A percentile compares a stretch with the other conserved stretches of the same genome.
Conservation (phyloP, 2,113 vertebrate species). For the Sclerurus mexicanus region DNA sequence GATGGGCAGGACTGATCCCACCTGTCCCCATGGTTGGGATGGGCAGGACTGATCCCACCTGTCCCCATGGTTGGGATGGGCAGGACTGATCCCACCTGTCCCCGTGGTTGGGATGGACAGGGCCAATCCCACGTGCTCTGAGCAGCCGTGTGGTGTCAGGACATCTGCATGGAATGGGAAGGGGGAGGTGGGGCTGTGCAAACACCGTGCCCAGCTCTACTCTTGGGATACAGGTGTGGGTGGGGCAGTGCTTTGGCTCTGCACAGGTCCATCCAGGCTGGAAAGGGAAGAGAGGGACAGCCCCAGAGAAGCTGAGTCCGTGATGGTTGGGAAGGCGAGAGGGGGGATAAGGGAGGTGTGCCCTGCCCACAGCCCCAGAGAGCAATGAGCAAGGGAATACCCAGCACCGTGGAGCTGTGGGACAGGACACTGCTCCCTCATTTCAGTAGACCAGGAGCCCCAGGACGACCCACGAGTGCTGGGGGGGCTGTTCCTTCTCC, state of each 20-base stretch:
- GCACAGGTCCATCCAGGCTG: fast-evolving
- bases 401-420: neutral
- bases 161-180: neutral
- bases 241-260: neutral
- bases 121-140: neutral
- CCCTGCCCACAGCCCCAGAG: neutral
- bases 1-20: too few species aligned
- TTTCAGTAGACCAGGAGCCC: neutral
- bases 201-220: fast-evolving
- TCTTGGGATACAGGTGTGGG: neutral
- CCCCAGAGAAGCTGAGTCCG: fast-evolving
- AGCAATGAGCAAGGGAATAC: neutral
- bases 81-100: too few species aligned
- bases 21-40: neutral
- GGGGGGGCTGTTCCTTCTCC: neutral
- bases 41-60: too few species aligned
- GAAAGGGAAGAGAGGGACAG: neutral
- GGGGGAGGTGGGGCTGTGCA: neutral
- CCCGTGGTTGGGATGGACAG: too few species aligned
- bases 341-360: neutral
- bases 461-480: fast-evolving
- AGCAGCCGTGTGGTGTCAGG: neutral
- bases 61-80: too few species aligned
- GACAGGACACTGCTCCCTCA: neutral
- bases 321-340: neutral